Evolutionary conservation across 2,888 invertebrate genomes (phyloP).

Genomic region (Oxytorus armatus): DNA sequence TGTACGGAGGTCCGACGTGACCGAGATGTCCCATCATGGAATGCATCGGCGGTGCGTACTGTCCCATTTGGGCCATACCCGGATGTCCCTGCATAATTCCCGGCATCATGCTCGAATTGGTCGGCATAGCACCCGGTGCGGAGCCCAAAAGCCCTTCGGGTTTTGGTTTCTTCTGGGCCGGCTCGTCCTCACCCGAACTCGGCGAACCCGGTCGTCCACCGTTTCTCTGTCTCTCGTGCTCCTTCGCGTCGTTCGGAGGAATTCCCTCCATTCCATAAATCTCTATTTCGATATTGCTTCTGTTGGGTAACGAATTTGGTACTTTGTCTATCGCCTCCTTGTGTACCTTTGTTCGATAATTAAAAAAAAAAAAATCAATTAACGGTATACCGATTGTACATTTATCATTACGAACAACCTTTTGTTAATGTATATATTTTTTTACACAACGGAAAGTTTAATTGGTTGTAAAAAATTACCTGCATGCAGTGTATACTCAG

Average conservation of each 20-base stretch:
- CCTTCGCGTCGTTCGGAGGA: conserved; percentile 96
- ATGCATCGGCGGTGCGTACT: conserved; percentile 86
- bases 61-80: conserved; percentile 87
- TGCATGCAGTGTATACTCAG: conserved; percentile 99
- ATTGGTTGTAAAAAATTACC: conserved; percentile 85
- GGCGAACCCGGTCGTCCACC: conserved; percentile 89
- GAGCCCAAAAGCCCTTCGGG: conserved; percentile 89
- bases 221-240: conserved; percentile 95
- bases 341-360: conserved; percentile 90
- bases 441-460: conserved; percentile 18
- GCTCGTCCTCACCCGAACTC: conserved; percentile 94
- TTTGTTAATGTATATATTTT: conserved; percentile 33
- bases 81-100: conserved; percentile 87
- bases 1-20: conserved; percentile 91
- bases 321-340: conserved; percentile 99
- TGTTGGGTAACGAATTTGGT: conserved; percentile 98
- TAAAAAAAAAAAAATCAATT: background rate
- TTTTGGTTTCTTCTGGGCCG: conserved; percentile 91
- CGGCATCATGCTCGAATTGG: conserved; percentile 88
- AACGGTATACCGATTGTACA: background rate
- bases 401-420: background rate
- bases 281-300: conserved; percentile 99
- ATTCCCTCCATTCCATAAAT: conserved; percentile 99
- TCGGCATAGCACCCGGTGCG: conserved; percentile 87
- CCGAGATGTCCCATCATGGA: conserved; percentile 88